Evolutionary conservation across 2,113 vertebrate species (phyloP).

Genomic region (Austrofundulus limnaeus): DNA sequence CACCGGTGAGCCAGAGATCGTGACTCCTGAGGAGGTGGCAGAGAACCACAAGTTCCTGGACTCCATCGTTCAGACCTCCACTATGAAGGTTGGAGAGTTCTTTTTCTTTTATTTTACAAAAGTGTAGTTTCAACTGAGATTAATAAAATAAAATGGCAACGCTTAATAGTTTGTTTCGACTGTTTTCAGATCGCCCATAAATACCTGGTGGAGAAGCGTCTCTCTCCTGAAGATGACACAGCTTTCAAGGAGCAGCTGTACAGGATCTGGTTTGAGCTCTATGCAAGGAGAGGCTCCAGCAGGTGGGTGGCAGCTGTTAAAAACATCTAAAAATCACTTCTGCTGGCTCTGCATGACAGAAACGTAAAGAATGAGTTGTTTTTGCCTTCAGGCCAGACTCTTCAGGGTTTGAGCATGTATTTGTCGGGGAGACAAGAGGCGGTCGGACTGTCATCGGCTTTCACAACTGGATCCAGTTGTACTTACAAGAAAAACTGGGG

Average conservation of each 20-base stretch:
- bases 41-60: constrained; percentile 84
- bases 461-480: constrained; percentile 86
- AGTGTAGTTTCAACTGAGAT: too few relatives aligned
- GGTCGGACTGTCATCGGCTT: constrained; percentile 80
- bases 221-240: constrained; percentile 68
- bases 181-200: constrained; percentile 77
- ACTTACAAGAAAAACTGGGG: constrained; percentile 83
- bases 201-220: constrained; percentile 77
- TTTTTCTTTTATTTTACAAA: background rate
- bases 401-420: constrained; percentile 84
- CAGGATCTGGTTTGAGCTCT: constrained; percentile 83
- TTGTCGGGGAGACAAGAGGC: constrained; percentile 82
- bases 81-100: constrained; percentile 76
- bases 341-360: background rate
- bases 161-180: background rate
- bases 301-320: constrained; percentile 65
- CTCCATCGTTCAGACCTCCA: constrained; percentile 70
- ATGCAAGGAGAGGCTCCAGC: constrained; percentile 79
- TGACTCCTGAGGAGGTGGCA: constrained; percentile 79
- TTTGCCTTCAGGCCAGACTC: constrained; percentile 77
- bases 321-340: constrained; percentile 10
- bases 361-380: background rate
- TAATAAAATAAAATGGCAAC: background rate
- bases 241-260: constrained; percentile 81
- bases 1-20: constrained; percentile 79